A percentile compares a stretch with the other conserved stretches of the same genome.
Conservation (phyloP, 1,140 invertebrate genomes). For the Zaprionus capensis region DNA sequence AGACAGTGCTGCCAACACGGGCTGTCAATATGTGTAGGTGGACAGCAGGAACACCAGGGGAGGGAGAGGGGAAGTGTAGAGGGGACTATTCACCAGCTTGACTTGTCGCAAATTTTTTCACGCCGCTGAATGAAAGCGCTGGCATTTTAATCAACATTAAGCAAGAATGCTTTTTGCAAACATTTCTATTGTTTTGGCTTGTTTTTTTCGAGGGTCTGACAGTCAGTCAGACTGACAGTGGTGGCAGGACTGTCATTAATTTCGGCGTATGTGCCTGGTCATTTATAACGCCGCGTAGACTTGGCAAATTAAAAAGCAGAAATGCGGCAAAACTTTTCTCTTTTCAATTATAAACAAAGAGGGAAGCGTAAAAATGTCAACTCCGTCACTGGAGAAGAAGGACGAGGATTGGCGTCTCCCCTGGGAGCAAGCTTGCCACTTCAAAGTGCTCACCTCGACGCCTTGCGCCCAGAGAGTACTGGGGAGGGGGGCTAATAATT, state of each 20-base stretch:
- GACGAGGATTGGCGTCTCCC: neutral
- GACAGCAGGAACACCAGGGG: neutral
- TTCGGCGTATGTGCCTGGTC: conserved; percentile 76
- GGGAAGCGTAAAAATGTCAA: conserved; percentile 39
- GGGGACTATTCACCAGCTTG: conserved; percentile 55
- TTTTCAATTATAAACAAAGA: conserved; percentile 63
- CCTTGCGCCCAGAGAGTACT: conserved; percentile 49
- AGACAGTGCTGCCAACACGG: conserved; percentile 57
- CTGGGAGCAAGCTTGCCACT: conserved; percentile 58
- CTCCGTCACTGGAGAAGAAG: neutral
- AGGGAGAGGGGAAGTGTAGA: neutral
- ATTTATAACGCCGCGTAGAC: conserved; percentile 74
- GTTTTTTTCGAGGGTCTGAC: conserved; percentile 42
- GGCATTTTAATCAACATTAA: conserved; percentile 83
- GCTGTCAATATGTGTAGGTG: conserved; percentile 68
- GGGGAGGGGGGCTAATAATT: conserved; percentile 70
- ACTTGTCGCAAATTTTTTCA: conserved; percentile 73
- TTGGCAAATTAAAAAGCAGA: conserved; percentile 71
- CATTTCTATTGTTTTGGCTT: conserved; percentile 56
- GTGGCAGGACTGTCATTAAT: conserved; percentile 73
- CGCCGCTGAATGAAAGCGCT: conserved; percentile 68
- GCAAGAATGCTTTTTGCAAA: conserved; percentile 81
- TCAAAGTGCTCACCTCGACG: conserved; percentile 56
- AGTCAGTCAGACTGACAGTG: conserved; percentile 53
- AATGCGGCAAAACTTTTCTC: conserved; percentile 36